These are phyloP conservation scores for Hoplodrina ambigua DNA, from an alignment of 2,888 invertebrate genomes.

Conservation along the genomic window DNA sequence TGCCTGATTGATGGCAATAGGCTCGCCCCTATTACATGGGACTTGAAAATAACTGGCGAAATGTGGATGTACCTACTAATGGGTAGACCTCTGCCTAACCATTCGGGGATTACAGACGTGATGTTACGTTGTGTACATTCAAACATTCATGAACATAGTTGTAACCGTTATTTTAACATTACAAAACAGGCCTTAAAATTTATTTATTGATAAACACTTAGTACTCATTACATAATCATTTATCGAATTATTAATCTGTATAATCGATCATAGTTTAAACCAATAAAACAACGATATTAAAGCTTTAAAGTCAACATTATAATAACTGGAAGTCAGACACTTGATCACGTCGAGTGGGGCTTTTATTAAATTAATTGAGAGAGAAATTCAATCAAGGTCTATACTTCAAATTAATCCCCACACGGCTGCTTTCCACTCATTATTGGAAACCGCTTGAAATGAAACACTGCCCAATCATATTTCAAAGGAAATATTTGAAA, in stretches of 20 bases:
- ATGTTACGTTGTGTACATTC: no score
- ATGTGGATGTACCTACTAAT: no score
- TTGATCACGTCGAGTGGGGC: conserved; percentile 65
- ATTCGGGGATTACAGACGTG: no score
- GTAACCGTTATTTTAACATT: no score
- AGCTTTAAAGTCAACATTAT: conserved; percentile 38
- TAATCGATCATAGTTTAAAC: neutral
- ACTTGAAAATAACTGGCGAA: no score
- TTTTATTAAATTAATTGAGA: conserved; percentile 75
- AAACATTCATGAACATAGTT: no score
- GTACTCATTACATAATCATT: neutral
- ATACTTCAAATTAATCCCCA: conserved; percentile 73
- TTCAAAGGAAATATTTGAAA: conserved; percentile 47
- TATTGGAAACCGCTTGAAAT: conserved; percentile 68
- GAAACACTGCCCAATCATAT: conserved; percentile 59
- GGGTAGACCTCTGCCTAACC: no score
- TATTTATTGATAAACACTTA: no score
- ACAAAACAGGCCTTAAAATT: no score
- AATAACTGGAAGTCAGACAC: conserved; percentile 57
- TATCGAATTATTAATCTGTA: neutral
- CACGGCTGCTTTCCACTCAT: conserved; percentile 67
- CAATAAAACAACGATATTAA: conserved; percentile 1
- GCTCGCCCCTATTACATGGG: no score
- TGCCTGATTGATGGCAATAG: no score
- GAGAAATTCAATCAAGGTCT: conserved; percentile 76